A percentile compares a stretch with the other conserved stretches of the same genome.
Conservation (phyloP, 2,888 invertebrate species). For the Dryocosmus kuriphilus region DNA sequence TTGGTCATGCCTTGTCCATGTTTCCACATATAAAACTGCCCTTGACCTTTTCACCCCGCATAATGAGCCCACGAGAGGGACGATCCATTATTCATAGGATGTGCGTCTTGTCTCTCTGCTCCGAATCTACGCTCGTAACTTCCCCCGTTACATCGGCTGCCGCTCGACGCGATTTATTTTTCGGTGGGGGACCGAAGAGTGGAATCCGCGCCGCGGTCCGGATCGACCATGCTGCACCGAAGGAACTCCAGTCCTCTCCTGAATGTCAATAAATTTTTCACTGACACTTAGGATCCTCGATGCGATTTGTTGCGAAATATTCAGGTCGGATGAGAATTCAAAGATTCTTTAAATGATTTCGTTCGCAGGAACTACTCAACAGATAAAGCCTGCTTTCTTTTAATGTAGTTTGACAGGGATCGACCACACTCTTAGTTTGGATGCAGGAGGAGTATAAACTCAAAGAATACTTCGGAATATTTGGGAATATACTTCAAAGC, state of each 20-base stretch:
- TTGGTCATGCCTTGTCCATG: slow-evolving; percentile 58
- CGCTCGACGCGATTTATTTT: slow-evolving; percentile 61
- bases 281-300: slow-evolving; percentile 21
- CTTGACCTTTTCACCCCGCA: slow-evolving; percentile 73
- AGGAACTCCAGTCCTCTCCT: slow-evolving; percentile 25
- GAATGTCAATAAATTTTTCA: slow-evolving; percentile 25
- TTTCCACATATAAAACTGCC: slow-evolving; percentile 70
- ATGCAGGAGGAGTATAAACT: too few relatives aligned
- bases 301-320: slow-evolving; percentile 19
- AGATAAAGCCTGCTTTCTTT: not conserved
- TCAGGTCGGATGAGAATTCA: slow-evolving; percentile 2
- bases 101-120: slow-evolving; percentile 69
- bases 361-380: not conserved
- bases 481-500: too few relatives aligned
- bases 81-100: slow-evolving; percentile 74
- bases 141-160: slow-evolving; percentile 64
- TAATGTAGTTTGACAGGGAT: too few relatives aligned
- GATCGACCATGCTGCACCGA: slow-evolving; percentile 26
- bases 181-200: slow-evolving; percentile 47
- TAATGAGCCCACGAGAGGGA: slow-evolving; percentile 66
- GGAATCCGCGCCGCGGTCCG: not conserved
- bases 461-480: too few relatives aligned
- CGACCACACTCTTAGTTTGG: too few relatives aligned
- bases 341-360: not conserved
- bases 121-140: slow-evolving; percentile 68